Evolutionary conservation across 2,113 vertebrate species (phyloP).

Genomic region (Oncorhynchus masou): DNA sequence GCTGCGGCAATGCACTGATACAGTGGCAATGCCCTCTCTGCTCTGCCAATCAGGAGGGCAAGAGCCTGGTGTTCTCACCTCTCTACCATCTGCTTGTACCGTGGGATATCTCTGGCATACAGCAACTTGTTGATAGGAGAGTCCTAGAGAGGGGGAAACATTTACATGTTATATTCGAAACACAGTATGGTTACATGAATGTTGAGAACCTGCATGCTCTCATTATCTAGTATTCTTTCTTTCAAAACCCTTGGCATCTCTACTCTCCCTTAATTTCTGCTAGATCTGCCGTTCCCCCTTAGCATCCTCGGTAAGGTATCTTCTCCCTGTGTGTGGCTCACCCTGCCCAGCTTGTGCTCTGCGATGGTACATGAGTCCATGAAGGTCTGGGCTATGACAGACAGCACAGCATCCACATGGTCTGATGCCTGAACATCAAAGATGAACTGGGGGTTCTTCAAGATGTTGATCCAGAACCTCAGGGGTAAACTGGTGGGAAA

Average conservation of each 20-base stretch:
- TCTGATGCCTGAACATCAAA: slow-evolving; percentile 95
- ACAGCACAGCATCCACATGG: slow-evolving; percentile 89
- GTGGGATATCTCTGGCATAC: slow-evolving; percentile 77
- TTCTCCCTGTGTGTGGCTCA: slow-evolving; percentile 51
- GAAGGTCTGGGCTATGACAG: slow-evolving; percentile 97
- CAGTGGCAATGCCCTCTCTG: no score
- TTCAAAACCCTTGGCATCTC: background rate
- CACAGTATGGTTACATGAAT: no score
- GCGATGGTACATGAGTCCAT: slow-evolving; percentile 98
- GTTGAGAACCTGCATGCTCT: no score
- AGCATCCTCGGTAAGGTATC: no score
- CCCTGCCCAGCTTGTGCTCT: slow-evolving; percentile 95
- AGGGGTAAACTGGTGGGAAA: slow-evolving; percentile 82
- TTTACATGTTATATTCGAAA: no score
- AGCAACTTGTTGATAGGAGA: slow-evolving; percentile 79
- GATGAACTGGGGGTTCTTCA: slow-evolving; percentile 97
- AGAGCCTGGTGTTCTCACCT: slow-evolving; percentile 56
- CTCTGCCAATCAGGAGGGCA: background rate
- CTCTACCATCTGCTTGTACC: slow-evolving; percentile 81
- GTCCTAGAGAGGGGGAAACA: slow-evolving; percentile 51
- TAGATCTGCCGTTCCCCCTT: no score
- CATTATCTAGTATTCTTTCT: background rate
- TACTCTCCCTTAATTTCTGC: background rate
- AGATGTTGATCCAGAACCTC: slow-evolving; percentile 97
- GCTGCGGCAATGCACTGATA: no score